phyloP scores from a whole-genome alignment of 1,140 invertebrate genomes.

The Plodia interpunctella region DNA sequence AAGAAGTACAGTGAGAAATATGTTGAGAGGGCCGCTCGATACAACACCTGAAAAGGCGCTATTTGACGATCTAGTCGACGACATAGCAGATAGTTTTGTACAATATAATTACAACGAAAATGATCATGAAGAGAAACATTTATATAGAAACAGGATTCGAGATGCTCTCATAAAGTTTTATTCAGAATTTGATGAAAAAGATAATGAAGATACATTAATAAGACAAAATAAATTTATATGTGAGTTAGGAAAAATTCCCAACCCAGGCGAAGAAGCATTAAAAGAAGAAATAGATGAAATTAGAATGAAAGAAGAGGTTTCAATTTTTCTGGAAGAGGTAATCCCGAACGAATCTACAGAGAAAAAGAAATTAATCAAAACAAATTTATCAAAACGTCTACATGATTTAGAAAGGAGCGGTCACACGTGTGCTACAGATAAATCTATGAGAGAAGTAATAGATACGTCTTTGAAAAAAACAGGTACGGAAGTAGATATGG shows the following conservation, averaged over 20 bases:
- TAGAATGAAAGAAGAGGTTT: constrained; percentile 35
- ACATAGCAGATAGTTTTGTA: constrained; percentile 43
- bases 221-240: constrained; percentile 36
- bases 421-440: constrained; percentile 21
- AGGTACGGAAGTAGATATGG: constrained; percentile 18
- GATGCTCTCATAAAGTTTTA: constrained; percentile 29
- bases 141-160: constrained; percentile 30
- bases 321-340: constrained; percentile 31
- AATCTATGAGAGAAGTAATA: constrained; percentile 38
- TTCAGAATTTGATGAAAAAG: constrained; percentile 16
- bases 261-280: constrained; percentile 23
- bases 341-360: constrained; percentile 18
- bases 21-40: constrained; percentile 24
- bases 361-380: constrained; percentile 29
- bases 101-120: constrained; percentile 28
- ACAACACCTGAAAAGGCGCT: constrained; percentile 15
- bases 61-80: constrained; percentile 27
- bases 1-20: constrained; percentile 27
- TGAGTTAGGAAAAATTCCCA: constrained; percentile 38
- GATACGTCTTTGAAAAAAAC: constrained; percentile 29
- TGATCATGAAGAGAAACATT: constrained; percentile 28
- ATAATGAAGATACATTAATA: constrained; percentile 24
- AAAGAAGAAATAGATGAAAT: constrained; percentile 39
- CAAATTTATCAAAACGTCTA: constrained; percentile 30
- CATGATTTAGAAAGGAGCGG: constrained; percentile 30